phyloP scores from a whole-genome alignment of 1,140 invertebrate genomes.

The Pseudomyrmex gracilis region DNA sequence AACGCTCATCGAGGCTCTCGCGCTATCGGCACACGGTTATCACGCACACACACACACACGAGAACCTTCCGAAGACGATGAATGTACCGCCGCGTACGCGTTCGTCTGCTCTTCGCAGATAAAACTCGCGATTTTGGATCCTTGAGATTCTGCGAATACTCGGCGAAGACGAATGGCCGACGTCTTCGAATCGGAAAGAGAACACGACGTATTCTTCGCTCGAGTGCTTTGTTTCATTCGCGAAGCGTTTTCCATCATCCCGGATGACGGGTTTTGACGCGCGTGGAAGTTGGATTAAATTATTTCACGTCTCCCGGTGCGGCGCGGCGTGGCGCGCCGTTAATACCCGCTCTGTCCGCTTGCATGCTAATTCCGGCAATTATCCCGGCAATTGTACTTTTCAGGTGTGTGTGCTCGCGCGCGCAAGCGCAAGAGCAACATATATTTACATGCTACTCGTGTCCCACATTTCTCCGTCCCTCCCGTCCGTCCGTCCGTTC shows the following conservation, averaged over 20 bases:
- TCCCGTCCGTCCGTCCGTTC: too few relatives aligned
- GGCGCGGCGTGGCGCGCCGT: slow-evolving; percentile 27
- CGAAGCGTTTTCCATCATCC: too few relatives aligned
- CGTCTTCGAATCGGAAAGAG: background rate
- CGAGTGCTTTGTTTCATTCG: background rate
- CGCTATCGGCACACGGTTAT: slow-evolving; percentile 60
- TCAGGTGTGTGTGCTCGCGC: slow-evolving; percentile 7
- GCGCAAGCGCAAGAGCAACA: too few relatives aligned
- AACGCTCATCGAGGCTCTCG: slow-evolving; percentile 56
- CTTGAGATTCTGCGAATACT: slow-evolving; percentile 30
- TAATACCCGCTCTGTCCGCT: slow-evolving; percentile 30
- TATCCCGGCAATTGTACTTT: slow-evolving; percentile 53
- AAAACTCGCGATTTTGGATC: background rate
- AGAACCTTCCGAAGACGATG: slow-evolving; percentile 6
- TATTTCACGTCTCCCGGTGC: slow-evolving; percentile 22
- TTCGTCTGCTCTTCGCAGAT: too few relatives aligned
- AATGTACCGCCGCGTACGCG: too few relatives aligned
- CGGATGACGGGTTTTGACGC: background rate
- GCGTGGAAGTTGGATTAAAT: slow-evolving; percentile 33
- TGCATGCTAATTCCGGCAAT: slow-evolving; percentile 48
- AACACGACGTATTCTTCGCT: background rate
- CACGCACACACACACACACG: too few relatives aligned
- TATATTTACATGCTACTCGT: background rate
- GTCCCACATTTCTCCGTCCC: slow-evolving; percentile 28
- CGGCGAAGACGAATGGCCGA: background rate